phyloP scores from a whole-genome alignment of 1,140 invertebrate genomes.

The Cryptotermes secundus region DNA sequence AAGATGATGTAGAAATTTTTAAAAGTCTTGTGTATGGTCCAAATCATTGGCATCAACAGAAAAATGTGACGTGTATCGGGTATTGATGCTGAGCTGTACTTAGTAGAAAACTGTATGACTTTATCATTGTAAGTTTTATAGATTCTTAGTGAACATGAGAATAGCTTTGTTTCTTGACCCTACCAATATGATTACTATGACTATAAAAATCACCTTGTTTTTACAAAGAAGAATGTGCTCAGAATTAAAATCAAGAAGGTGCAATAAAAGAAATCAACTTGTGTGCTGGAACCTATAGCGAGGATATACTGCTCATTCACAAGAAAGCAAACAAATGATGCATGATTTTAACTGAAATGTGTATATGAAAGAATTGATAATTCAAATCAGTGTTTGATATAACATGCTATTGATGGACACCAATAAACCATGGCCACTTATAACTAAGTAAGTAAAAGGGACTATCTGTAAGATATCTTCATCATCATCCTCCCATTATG shows the following conservation, averaged over 20 bases:
- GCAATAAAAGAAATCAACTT: conserved; percentile 7
- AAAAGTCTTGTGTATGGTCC: conserved; percentile 22
- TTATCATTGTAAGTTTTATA: conserved; percentile 6
- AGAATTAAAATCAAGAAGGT: conserved; percentile 8
- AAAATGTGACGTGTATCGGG: conserved; percentile 4
- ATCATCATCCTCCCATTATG: background rate
- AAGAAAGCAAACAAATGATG: background rate
- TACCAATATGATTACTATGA: background rate
- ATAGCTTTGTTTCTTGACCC: background rate
- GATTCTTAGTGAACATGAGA: background rate
- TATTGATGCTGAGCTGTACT: conserved; percentile 23
- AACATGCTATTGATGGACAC: conserved; percentile 8
- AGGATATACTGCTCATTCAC: background rate
- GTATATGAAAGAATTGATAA: background rate
- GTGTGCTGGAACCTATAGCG: background rate
- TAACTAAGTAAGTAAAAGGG: background rate
- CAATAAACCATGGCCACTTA: conserved; percentile 19
- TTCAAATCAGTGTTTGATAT: background rate
- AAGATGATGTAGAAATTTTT: conserved; percentile 31
- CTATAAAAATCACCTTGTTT: background rate
- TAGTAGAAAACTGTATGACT: conserved; percentile 7
- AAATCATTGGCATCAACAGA: background rate
- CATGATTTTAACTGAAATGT: conserved; percentile 5
- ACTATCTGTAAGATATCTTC: background rate
- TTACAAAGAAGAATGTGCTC: conserved; percentile 16